A percentile compares a stretch with the other conserved stretches of the same genome.
These are phyloP conservation scores for Tipula confusa DNA, from an alignment of 2,888 invertebrate species.

Conservation along the genomic window DNA sequence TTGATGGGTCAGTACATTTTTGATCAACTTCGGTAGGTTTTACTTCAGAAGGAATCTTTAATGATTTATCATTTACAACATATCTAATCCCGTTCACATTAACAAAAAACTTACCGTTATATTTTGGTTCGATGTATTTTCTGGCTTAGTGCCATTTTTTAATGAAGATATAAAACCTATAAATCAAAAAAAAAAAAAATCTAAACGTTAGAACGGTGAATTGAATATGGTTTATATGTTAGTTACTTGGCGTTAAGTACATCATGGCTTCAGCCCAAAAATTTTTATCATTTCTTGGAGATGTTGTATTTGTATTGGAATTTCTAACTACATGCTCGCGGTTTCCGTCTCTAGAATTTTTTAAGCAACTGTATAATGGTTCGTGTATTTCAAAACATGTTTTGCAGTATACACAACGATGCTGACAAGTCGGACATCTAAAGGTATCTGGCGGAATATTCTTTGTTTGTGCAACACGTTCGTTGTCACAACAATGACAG, in stretches of 20 bases:
- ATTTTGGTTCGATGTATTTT: not conserved
- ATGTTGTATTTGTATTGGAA: not conserved
- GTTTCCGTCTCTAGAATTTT: not conserved
- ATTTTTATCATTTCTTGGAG: not conserved
- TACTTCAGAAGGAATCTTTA: not conserved
- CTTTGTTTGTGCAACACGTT: not conserved
- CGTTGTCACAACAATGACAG: not conserved
- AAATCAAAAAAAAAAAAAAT: not conserved
- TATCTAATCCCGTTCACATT: not conserved
- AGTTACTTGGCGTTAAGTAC: not conserved
- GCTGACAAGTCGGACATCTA: not conserved
- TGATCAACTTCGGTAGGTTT: not conserved
- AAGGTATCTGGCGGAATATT: not conserved
- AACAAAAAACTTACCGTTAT: not conserved
- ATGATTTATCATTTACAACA: too few relatives aligned
- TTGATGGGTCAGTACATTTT: not conserved
- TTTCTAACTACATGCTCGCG: not conserved
- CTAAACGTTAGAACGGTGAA: too few relatives aligned
- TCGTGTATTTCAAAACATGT: not conserved
- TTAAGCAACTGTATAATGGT: not conserved
- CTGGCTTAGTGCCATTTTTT: not conserved
- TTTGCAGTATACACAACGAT: not conserved
- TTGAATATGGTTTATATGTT: not conserved
- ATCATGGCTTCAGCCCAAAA: not conserved
- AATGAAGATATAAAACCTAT: not conserved